Percentiles rank a stretch among this genome's conserved stretches.
These are phyloP conservation scores for Stegostoma tigrinum DNA, from an alignment of 2,113 vertebrate species.

Conservation along the genomic window DNA sequence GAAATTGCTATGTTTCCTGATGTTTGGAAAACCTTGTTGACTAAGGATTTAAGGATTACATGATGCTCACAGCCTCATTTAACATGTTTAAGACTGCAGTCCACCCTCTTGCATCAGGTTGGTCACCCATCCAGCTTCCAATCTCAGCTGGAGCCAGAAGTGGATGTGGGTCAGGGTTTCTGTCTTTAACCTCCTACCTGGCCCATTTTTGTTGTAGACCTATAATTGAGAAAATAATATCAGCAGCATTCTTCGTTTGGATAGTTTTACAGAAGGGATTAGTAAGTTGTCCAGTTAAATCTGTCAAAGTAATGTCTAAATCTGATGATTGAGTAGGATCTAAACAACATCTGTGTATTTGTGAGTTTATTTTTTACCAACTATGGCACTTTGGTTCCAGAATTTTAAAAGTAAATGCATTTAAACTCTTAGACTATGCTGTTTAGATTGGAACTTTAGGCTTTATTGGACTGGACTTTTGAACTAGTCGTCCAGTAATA, in stretches of 20 bases:
- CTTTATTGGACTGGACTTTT: neutral
- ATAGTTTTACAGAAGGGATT: neutral
- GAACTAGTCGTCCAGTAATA: neutral
- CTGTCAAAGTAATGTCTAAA: neutral
- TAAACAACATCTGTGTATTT: too few species aligned
- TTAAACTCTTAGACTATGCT: neutral
- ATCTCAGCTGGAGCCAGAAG: neutral
- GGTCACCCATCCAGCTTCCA: neutral
- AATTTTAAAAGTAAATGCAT: neutral
- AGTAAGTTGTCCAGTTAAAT: neutral
- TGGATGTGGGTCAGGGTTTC: neutral
- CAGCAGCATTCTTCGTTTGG: neutral
- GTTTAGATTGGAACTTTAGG: neutral
- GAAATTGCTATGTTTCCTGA: neutral
- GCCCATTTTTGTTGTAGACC: neutral
- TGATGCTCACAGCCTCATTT: neutral
- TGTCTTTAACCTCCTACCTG: too few species aligned
- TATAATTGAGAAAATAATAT: neutral
- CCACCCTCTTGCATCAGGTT: neutral
- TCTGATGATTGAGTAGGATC: neutral
- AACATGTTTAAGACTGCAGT: neutral
- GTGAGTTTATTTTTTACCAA: too few species aligned
- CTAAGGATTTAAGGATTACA: neutral
- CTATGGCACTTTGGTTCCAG: neutral
- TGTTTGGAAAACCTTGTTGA: neutral